phyloP scores from a whole-genome alignment of 2,797 vertebrate species.

The Alectoris magna region DNA sequence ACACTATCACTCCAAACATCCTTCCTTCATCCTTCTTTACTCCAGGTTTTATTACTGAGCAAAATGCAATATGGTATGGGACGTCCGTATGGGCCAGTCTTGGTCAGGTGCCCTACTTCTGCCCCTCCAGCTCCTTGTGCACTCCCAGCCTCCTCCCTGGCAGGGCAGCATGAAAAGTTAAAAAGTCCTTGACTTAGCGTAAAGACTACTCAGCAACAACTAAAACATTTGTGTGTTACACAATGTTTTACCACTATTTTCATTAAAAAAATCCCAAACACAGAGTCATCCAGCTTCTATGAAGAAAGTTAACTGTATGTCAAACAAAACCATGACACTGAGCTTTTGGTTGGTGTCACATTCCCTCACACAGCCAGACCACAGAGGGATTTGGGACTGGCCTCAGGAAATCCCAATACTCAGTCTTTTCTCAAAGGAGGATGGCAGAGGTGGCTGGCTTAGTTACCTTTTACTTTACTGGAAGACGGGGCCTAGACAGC shows the following conservation, averaged over 20 bases:
- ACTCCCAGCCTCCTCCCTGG: background rate
- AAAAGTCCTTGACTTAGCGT: background rate
- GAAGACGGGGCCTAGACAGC: background rate
- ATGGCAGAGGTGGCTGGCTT: background rate
- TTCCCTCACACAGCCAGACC: fast-evolving
- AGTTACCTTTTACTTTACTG: background rate
- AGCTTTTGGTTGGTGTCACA: fast-evolving
- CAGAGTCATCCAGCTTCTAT: background rate
- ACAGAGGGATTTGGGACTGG: too few species aligned
- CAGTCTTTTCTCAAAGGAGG: background rate
- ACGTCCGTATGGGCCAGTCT: background rate
- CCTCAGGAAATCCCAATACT: background rate
- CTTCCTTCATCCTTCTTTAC: background rate
- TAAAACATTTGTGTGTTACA: background rate
- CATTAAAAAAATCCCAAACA: background rate
- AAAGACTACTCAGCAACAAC: background rate
- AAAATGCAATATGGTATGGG: background rate
- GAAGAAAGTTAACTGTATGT: background rate
- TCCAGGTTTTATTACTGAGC: background rate
- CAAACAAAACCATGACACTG: background rate
- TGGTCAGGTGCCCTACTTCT: background rate
- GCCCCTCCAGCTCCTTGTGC: background rate
- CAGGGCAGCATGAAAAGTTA: background rate
- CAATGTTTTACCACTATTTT: background rate
- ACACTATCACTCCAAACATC: background rate